A percentile compares a stretch with the other conserved stretches of the same genome.
Conservation (phyloP, 1,140 invertebrate species). For the Leptonema lineaticorne region DNA sequence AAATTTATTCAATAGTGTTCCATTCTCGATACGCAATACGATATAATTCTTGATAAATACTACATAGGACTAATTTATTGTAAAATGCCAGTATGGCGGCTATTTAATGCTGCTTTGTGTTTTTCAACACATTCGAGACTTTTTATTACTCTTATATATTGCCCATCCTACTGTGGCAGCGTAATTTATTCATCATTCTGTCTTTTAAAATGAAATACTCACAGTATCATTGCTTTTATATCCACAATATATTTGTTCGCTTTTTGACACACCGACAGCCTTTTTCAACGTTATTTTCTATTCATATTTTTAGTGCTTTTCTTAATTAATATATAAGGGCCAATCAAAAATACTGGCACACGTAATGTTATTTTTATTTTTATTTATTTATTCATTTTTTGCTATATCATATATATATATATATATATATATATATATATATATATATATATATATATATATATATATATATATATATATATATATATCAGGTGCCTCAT, state of each 20-base stretch:
- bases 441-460: too few relatives aligned
- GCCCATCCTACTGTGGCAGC: constrained; percentile 23
- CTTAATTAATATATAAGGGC: background rate
- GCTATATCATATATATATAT: constrained; percentile 1
- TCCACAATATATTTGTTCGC: background rate
- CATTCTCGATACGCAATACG: constrained; percentile 40
- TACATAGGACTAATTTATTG: constrained; percentile 23
- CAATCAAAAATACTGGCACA: constrained; percentile 1
- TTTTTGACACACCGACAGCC: background rate
- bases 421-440: too few relatives aligned
- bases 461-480: too few relatives aligned
- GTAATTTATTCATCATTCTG: background rate
- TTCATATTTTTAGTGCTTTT: background rate
- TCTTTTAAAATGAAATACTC: background rate
- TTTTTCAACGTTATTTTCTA: background rate
- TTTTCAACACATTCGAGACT: constrained; percentile 19
- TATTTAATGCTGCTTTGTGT: constrained; percentile 3
- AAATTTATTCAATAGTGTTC: constrained; percentile 41
- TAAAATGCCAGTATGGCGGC: constrained; percentile 26
- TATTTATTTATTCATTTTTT: constrained; percentile 2
- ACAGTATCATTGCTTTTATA: background rate
- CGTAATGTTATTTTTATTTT: background rate
- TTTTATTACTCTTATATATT: constrained; percentile 7
- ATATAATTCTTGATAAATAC: constrained; percentile 24
- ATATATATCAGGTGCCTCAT: constrained; percentile 14